These are phyloP conservation scores for Epizoanthus scotinus DNA, from an alignment of 92 coral and sea anemone species.

Conservation along the genomic window DNA sequence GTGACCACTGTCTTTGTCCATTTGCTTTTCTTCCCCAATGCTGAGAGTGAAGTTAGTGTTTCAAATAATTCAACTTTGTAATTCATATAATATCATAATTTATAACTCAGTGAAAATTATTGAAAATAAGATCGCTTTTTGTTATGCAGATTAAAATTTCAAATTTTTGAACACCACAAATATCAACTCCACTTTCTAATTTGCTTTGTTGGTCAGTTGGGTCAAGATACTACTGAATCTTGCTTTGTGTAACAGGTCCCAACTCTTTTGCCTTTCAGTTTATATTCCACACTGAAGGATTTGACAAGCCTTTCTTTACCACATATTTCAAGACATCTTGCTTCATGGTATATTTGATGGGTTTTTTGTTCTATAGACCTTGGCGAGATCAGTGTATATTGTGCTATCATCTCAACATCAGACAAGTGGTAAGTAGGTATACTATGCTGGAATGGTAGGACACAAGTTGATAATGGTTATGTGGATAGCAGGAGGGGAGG, in stretches of 20 bases:
- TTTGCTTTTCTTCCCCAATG: not conserved
- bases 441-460: too few relatives aligned
- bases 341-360: constrained; percentile 80
- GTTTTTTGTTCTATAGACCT: constrained; percentile 78
- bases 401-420: constrained; percentile 22
- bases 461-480: too few relatives aligned
- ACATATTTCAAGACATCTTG: constrained; percentile 95
- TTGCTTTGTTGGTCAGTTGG: not conserved
- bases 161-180: too few relatives aligned
- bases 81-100: too few relatives aligned
- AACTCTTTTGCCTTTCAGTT: constrained; percentile 59
- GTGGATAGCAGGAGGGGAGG: too few relatives aligned
- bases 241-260: not conserved
- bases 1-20: not conserved
- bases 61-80: too few relatives aligned
- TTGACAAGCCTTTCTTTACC: constrained; percentile 93
- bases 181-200: too few relatives aligned
- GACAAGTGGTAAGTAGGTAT: constrained; percentile 50
- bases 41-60: not conserved
- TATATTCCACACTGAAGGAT: constrained; percentile 85
- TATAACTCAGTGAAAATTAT: too few relatives aligned
- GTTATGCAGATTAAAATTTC: too few relatives aligned
- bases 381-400: constrained; percentile 66
- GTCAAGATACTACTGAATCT: not conserved
- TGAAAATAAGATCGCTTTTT: too few relatives aligned